These are phyloP conservation scores for Paramacrobiotus metropolitanus DNA, from an alignment of 1,140 invertebrate species.

Conservation along the genomic window DNA sequence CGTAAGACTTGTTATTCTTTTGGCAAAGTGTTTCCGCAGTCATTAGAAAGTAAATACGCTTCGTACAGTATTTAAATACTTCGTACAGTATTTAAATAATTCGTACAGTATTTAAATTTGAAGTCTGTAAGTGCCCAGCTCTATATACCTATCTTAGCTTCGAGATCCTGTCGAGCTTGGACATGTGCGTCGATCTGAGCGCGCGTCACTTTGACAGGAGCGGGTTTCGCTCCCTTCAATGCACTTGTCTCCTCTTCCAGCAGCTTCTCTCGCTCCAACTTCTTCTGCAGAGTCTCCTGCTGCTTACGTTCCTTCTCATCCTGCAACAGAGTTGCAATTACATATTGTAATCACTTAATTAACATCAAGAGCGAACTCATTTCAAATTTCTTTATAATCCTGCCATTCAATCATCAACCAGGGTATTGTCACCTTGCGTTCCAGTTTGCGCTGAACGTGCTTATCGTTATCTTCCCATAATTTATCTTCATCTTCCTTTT, in stretches of 20 bases:
- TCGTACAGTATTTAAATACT: too few species aligned
- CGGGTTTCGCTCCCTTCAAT: constrained; percentile 36
- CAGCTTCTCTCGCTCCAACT: constrained; percentile 58
- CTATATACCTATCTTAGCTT: constrained; percentile 4
- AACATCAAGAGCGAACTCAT: too few species aligned
- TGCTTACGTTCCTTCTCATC: constrained; percentile 73
- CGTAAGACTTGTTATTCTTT: too few species aligned
- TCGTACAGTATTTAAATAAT: too few species aligned
- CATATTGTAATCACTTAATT: too few species aligned
- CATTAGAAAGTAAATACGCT: too few species aligned
- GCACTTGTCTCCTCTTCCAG: constrained; percentile 63
- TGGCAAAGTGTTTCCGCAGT: too few species aligned
- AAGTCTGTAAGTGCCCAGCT: constrained; percentile 15
- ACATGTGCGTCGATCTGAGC: constrained; percentile 38
- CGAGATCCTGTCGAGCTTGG: constrained; percentile 13
- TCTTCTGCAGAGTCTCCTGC: constrained; percentile 57
- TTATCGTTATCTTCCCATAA: constrained; percentile 87
- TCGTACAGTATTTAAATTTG: too few species aligned
- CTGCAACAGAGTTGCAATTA: constrained; percentile 23
- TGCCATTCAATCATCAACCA: too few species aligned
- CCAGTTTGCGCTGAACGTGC: constrained; percentile 57
- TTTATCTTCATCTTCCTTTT: constrained; percentile 54
- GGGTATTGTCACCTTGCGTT: constrained; percentile 75
- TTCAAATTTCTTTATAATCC: too few species aligned
- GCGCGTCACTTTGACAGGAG: constrained; percentile 51